Evolutionary conservation across 1,140 invertebrate species (phyloP).

Genomic region (Drosophila triauraria): DNA sequence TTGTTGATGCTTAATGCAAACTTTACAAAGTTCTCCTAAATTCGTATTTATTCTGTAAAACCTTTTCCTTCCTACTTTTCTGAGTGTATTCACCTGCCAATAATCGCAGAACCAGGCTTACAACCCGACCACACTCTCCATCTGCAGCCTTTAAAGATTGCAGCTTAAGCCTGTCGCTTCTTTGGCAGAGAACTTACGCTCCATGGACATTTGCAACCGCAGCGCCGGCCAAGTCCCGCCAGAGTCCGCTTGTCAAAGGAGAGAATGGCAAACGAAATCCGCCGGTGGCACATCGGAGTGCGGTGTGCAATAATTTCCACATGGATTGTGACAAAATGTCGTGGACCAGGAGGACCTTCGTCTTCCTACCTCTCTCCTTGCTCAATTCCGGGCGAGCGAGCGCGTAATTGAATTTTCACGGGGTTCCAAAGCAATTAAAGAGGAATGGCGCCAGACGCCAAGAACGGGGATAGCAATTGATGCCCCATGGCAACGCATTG

Average conservation of each 20-base stretch:
- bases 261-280: constrained; percentile 38
- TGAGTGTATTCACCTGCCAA: neutral
- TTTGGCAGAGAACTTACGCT: constrained; percentile 26
- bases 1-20: no score
- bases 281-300: constrained; percentile 31
- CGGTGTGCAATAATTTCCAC: constrained; percentile 57
- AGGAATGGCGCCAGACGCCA: constrained; percentile 3
- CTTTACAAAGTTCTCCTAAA: neutral
- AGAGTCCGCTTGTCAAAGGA: constrained; percentile 9
- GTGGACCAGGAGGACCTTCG: neutral
- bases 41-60: neutral
- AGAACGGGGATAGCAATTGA: constrained; percentile 23
- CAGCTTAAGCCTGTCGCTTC: constrained; percentile 27
- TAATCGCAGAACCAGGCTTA: constrained; percentile 4
- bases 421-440: constrained; percentile 62
- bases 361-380: constrained; percentile 6
- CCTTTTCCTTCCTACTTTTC: neutral
- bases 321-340: constrained; percentile 45
- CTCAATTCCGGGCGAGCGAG: constrained; percentile 22
- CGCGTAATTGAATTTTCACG: constrained; percentile 72
- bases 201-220: constrained; percentile 18
- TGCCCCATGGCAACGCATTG: constrained; percentile 20
- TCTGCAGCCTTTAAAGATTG: constrained; percentile 20
- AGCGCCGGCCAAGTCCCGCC: constrained; percentile 22
- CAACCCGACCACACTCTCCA: neutral